Base-by-base conservation (phyloP, 2,888 invertebrate species). In the Rhagium mordax region DNA sequence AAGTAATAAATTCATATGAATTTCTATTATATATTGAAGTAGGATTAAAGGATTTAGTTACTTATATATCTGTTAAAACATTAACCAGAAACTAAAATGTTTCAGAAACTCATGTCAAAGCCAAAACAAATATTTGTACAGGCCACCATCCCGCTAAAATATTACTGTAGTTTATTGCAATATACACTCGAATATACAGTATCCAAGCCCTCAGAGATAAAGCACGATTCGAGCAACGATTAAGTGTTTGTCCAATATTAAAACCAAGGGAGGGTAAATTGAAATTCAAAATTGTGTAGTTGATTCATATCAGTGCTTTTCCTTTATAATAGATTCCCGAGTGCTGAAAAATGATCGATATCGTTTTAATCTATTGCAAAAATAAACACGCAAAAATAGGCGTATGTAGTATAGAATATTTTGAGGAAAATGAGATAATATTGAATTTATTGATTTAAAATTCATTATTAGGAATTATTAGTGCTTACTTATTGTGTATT, bases 181-280 rank as follows among this genome's bases (percentile, higher is more conserved):
- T n/a, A n/a, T n/a, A n/a, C n/a, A n/a, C n/a, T n/a, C 18, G 24
- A 55, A n/a, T n/a, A n/a, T 57, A 47, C 55, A 47, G 67, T 57
- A 57, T 16, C 57, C 41, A 24, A 41, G 53, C 55, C 33, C 33
- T 21, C n/a, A 33, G 57, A 67, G 67, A 67, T 67, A 67, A 27
- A 55, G 67, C 67, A 67, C 67, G 67, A 41, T 67, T 15, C 27
- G 15, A 20, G 24, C 41, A 29, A 47, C 55, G 67, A 67, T 65
- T 65, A 65, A 65, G 65, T 67, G 67, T 67, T 67, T 67, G 67
- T 21, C 47, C 55, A 24, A 55, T 41, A 55, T 47, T 57, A 47
- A 57, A 67, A 57, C 24, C 57, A 15, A 53, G 57, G 57, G 67
- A 47, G 67, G 57, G 41, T 67, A 67, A 65, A 67, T 67, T 67